A percentile compares a stretch with the other conserved stretches of the same genome.
Evolutionary conservation across 1,140 invertebrate species (phyloP).

Genomic region (Eurosta solidaginis): DNA sequence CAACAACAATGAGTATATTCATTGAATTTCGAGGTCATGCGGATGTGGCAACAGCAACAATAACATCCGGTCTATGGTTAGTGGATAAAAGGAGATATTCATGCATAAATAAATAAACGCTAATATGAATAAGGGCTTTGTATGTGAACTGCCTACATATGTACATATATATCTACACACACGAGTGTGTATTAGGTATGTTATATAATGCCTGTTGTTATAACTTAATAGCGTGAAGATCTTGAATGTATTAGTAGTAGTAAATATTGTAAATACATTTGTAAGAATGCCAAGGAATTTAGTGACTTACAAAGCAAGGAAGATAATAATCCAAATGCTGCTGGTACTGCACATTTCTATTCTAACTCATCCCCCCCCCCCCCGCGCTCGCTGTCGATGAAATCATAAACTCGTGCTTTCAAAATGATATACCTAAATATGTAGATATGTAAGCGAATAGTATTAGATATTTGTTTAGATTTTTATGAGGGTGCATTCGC

Average conservation of each 20-base stretch:
- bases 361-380: not conserved
- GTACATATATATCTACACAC: not conserved
- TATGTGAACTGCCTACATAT: not conserved
- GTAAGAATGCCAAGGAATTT: not conserved
- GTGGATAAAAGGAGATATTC: not conserved
- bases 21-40: not conserved
- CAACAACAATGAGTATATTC: not conserved
- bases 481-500: constrained; percentile 9
- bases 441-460: not conserved
- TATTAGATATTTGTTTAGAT: not conserved
- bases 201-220: not conserved
- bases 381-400: not conserved
- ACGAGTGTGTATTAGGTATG: not conserved
- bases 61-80: not conserved
- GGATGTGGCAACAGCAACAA: not conserved
- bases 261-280: not conserved
- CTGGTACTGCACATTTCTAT: not conserved
- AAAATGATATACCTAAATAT: not conserved
- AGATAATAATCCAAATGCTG: not conserved
- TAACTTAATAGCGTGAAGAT: constrained; percentile 15
- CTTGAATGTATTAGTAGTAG: not conserved
- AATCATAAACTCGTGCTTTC: not conserved
- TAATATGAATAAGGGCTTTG: not conserved
- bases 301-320: not conserved
- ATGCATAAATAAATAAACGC: not conserved